Percentiles rank a stretch among this genome's conserved stretches.
Conservation (phyloP, 1,140 invertebrate genomes). For the Hesperophylax magnus region DNA sequence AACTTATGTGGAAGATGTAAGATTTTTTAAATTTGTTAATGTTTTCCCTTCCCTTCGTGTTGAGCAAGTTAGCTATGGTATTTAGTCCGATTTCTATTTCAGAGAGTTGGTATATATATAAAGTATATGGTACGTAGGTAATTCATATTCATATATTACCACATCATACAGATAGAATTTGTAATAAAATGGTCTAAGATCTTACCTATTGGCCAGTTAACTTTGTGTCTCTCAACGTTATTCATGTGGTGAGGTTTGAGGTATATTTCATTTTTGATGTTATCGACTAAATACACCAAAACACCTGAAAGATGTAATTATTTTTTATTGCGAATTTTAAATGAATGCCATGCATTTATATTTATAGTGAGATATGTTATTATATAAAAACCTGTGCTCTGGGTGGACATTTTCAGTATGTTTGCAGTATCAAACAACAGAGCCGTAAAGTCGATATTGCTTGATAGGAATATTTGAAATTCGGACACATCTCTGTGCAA, state of each 20-base stretch:
- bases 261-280: constrained; percentile 68
- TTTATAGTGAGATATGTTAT: no score
- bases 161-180: no score
- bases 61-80: no score
- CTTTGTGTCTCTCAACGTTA: constrained; percentile 65
- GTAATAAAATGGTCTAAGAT: neutral
- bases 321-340: no score
- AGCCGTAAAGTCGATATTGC: constrained; percentile 69
- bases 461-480: constrained; percentile 65
- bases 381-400: constrained; percentile 63
- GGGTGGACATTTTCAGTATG: constrained; percentile 69
- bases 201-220: constrained; percentile 69
- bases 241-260: constrained; percentile 64
- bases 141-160: no score
- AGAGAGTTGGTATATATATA: no score
- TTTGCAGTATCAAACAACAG: constrained; percentile 71
- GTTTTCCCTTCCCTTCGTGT: no score
- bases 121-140: no score
- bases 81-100: no score
- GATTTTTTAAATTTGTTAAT: no score
- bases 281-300: constrained; percentile 70
- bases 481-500: constrained; percentile 7
- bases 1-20: no score
- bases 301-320: constrained; percentile 62
- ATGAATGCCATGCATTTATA: no score